Percentiles rank a stretch among this genome's conserved stretches.
These are phyloP conservation scores for Oryzias celebensis DNA, from an alignment of 2,113 vertebrate species.

Conservation along the genomic window DNA sequence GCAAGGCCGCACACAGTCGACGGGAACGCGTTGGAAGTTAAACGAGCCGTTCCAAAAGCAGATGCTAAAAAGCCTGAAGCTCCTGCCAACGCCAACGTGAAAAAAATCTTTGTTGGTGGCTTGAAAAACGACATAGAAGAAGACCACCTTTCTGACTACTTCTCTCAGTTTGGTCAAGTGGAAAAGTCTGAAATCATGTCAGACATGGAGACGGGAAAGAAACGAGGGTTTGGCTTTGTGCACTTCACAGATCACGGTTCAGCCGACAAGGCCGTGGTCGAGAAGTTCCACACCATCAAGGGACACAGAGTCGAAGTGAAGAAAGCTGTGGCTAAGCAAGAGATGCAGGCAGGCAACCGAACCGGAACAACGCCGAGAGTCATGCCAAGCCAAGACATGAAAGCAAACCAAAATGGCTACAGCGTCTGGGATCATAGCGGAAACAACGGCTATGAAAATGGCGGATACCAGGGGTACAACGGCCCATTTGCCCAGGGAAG, in stretches of 20 bases:
- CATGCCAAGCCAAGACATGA: slow-evolving; percentile 62
- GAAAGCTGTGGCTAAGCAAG: slow-evolving; percentile 78
- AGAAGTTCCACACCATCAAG: no score
- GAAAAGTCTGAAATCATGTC: no score
- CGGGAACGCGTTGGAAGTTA: slow-evolving; percentile 90
- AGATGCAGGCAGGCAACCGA: slow-evolving; percentile 76
- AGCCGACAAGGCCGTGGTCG: no score
- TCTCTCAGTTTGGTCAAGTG: no score
- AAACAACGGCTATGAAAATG: slow-evolving; percentile 68
- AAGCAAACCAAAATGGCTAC: slow-evolving; percentile 74
- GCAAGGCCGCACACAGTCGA: slow-evolving; percentile 77
- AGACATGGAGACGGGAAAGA: no score
- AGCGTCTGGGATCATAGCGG: slow-evolving; percentile 65
- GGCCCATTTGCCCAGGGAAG: no score
- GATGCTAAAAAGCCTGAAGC: slow-evolving; percentile 91
- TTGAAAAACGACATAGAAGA: no score
- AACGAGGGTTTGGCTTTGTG: no score
- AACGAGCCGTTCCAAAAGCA: slow-evolving; percentile 91
- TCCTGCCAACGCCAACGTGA: slow-evolving; percentile 86
- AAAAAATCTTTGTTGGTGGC: slow-evolving; percentile 80
- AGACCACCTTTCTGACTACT: no score
- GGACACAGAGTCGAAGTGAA: no score
- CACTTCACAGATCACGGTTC: no score
- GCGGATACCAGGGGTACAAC: no score
- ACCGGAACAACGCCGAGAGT: slow-evolving; percentile 72